A percentile compares a stretch with the other conserved stretches of the same genome.
Conservation (phyloP, 2,797 vertebrate species). For the Parauchenoglanis punctatus region DNA sequence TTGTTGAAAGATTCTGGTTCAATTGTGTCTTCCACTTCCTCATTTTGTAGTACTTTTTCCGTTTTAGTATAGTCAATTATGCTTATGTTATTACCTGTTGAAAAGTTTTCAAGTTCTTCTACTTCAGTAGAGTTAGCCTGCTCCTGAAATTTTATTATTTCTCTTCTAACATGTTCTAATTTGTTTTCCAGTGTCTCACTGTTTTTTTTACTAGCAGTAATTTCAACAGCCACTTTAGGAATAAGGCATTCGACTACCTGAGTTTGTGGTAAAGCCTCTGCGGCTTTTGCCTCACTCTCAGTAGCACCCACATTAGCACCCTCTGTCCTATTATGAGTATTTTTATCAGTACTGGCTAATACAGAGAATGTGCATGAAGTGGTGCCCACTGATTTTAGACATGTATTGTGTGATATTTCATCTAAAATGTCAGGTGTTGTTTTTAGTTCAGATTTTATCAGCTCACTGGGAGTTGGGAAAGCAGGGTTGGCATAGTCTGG, state of each 20-base stretch:
- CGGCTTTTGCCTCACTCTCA: background rate
- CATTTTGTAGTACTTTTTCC: background rate
- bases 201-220: conserved; percentile 6
- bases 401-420: background rate
- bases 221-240: background rate
- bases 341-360: background rate
- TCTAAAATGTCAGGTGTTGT: conserved; percentile 14
- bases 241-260: background rate
- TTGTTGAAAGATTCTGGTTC: conserved; percentile 12
- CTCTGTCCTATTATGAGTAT: background rate
- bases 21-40: background rate
- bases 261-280: conserved; percentile 2
- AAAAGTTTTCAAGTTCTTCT: conserved; percentile 11
- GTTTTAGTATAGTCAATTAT: background rate
- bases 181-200: conserved; percentile 26
- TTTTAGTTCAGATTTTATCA: conserved; percentile 41
- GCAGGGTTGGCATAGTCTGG: background rate
- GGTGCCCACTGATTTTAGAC: conserved; percentile 20
- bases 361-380: background rate
- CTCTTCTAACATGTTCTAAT: background rate
- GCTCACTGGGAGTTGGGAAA: conserved; percentile 10
- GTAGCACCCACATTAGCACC: conserved; percentile 1
- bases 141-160: background rate
- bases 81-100: conserved; percentile 11
- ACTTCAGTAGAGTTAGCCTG: background rate